Evolutionary conservation across 2,797 vertebrate species (phyloP).

Genomic region (Esox lucius): DNA sequence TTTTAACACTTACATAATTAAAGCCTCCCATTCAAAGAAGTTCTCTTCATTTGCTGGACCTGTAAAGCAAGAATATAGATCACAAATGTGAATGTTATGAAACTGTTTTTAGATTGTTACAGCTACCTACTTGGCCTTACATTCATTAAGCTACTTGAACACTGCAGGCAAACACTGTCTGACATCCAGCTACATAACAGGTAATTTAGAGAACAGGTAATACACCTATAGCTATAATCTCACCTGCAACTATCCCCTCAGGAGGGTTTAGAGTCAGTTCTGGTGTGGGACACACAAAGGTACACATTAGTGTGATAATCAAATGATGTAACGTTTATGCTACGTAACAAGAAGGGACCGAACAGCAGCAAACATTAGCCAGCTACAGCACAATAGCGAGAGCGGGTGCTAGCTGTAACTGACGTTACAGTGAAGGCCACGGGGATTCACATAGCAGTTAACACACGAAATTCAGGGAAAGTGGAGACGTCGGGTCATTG

Average conservation of each 20-base stretch:
- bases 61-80: constrained; percentile 52
- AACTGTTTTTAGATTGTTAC: neutral
- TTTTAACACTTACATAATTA: constrained; percentile 89
- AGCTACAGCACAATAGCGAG: too few relatives aligned
- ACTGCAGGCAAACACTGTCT: neutral
- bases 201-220: neutral
- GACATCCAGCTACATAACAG: too few relatives aligned
- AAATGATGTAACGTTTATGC: neutral
- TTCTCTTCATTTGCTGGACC: constrained; percentile 97
- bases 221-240: constrained; percentile 28
- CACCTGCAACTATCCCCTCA: constrained; percentile 97
- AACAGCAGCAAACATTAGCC: too few relatives aligned
- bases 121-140: neutral
- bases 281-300: constrained; percentile 53
- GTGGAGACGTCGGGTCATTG: too few relatives aligned
- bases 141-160: neutral
- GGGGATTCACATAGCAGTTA: too few relatives aligned
- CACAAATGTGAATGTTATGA: neutral
- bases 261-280: constrained; percentile 96
- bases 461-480: neutral
- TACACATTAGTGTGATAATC: neutral
- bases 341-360: too few relatives aligned
- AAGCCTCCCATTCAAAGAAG: constrained; percentile 98
- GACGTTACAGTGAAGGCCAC: too few relatives aligned
- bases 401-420: too few relatives aligned